Evolutionary conservation across 2,797 vertebrate genomes (phyloP).

Genomic region (Gobio occitaniae): DNA sequence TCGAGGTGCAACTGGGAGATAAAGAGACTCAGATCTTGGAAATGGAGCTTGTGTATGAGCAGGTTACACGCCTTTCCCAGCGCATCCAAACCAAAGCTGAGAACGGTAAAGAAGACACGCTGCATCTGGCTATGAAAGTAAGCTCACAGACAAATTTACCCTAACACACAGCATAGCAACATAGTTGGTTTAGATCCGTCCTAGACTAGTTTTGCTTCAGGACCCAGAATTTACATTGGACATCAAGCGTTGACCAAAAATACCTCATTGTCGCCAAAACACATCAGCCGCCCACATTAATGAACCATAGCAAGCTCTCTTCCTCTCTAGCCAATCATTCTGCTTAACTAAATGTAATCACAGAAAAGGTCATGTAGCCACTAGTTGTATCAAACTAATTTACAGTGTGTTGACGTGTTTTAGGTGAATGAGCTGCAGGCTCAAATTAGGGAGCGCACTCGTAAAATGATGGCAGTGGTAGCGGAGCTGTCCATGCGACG

Average conservation of each 20-base stretch:
- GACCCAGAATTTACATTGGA: background rate
- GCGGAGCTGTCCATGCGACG: conserved; percentile 90
- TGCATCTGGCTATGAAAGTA: conserved; percentile 87
- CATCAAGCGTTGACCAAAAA: background rate
- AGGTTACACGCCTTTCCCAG: conserved; percentile 80
- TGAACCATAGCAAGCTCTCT: background rate
- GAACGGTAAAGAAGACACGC: conserved; percentile 75
- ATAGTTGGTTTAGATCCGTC: background rate
- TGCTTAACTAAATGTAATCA: conserved; percentile 2
- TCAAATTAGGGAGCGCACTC: conserved; percentile 77
- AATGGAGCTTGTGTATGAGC: conserved; percentile 84
- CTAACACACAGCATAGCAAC: background rate
- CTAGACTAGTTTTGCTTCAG: background rate
- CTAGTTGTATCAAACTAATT: background rate
- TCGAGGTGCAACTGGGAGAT: conserved; percentile 82
- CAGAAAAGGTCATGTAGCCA: background rate
- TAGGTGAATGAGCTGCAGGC: conserved; percentile 82
- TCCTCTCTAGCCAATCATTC: background rate
- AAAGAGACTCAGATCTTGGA: conserved; percentile 86
- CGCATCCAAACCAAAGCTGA: conserved; percentile 73
- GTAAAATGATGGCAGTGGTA: conserved; percentile 84
- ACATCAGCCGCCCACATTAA: background rate
- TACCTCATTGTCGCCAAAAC: background rate
- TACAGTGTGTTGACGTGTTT: conserved; percentile 29
- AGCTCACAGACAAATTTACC: conserved; percentile 43